Evolutionary conservation across 1,140 invertebrate species (phyloP), one percentile per base, ranked within the genome.

Genomic region (Lysiphlebus fabarum): DNA sequence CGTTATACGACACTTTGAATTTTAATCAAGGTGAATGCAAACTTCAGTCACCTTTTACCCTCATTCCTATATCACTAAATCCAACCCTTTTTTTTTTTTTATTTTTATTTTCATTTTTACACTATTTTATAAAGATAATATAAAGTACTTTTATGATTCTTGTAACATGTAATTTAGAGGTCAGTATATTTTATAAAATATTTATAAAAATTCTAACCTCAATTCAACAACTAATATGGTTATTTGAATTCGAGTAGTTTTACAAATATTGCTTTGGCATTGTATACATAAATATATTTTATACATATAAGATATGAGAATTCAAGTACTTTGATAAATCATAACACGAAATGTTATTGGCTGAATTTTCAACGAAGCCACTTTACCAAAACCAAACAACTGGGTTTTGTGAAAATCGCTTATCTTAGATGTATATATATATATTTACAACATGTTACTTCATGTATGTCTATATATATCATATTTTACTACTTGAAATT

Each of bases 1-100:
- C 41, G 40, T 44, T 40, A 43, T 54, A 54, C 53, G 53, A 43
- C 53, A 54, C 12, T 54, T 54, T 54, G 53, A 54, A 54, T 54
- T 54, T 54, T 54, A 54, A 54, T 54, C 53, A 44, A 54, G 41
- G 40, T 9, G 41, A 26, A 26, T 26, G 17, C 17, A 26, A 26
- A 26, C 17, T 26, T 26, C 17, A 26, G 17, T 26, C 17, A 26
- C 17, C 17, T 26, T 26, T 26, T 26, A 26, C 17, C 17, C 17
- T 26, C 17, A 26, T 26, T 26, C 17, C 17, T 26, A 26, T 26
- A 26, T 26, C 17, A 26, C 17, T 26, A 26, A 26, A 26, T 26
- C 4, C 17, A 26, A 26, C 17, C 17, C 26, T 26, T 7, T 50
- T 8, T 42, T n/a, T 42, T 42, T n/a, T n/a, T n/a, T n/a, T n/a